Conservation (phyloP, 2,888 invertebrate genomes). For the Liopterus haemorrhoidalis region DNA sequence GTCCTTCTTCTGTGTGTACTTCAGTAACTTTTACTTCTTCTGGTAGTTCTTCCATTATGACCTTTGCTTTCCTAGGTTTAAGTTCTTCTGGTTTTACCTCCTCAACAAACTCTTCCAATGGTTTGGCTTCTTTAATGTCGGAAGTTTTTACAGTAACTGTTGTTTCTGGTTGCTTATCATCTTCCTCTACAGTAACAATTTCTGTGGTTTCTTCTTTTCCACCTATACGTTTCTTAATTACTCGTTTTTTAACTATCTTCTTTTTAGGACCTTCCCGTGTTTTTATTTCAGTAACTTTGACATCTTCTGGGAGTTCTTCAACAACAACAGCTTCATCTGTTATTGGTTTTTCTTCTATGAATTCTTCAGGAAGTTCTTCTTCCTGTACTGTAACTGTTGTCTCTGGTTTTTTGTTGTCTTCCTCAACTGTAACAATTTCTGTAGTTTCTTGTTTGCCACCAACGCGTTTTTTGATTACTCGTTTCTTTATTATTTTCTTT, state of each 20-base stretch:
- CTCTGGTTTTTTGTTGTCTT: constrained; percentile 44
- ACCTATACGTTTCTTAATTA: constrained; percentile 41
- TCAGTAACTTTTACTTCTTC: constrained; percentile 34
- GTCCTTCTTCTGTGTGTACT: constrained; percentile 37
- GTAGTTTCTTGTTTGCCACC: constrained; percentile 41
- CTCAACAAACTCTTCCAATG: no score
- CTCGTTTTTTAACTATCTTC: constrained; percentile 35
- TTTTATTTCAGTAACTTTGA: constrained; percentile 30
- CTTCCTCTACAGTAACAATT: constrained; percentile 40
- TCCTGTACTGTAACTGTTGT: constrained; percentile 45
- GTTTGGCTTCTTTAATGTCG: no score
- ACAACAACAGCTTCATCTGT: constrained; percentile 31
- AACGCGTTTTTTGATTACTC: constrained; percentile 35
- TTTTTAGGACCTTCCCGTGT: constrained; percentile 37
- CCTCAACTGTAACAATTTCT: constrained; percentile 42
- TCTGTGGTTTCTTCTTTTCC: constrained; percentile 37
- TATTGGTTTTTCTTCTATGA: constrained; percentile 30
- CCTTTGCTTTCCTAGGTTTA: no score
- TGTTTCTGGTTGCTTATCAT: constrained; percentile 38
- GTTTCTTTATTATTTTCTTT: constrained; percentile 36
- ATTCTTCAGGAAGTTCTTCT: constrained; percentile 37
- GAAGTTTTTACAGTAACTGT: constrained; percentile 39
- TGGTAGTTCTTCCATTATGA: constrained; percentile 31
- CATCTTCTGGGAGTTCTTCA: constrained; percentile 42
- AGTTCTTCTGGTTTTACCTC: no score